Percentiles rank a stretch among this genome's conserved stretches.
Conservation (phyloP, 2,888 invertebrate species). For the Tinea semifulvella region DNA sequence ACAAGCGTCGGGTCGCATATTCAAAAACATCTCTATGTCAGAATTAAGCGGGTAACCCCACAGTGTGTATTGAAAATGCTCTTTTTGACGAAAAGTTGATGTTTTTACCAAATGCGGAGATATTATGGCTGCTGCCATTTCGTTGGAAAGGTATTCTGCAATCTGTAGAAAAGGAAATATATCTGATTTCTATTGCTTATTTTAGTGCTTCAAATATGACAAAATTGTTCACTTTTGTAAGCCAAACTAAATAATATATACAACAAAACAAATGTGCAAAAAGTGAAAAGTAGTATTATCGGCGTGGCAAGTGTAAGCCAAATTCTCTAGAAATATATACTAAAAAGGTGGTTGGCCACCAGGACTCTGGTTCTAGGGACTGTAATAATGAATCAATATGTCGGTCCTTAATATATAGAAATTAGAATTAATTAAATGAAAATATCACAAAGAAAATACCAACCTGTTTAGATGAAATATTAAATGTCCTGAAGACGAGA, state of each 20-base stretch:
- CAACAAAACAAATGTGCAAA: background rate
- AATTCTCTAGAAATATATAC: no score
- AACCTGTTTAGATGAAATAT: slow-evolving; percentile 54
- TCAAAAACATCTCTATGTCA: slow-evolving; percentile 66
- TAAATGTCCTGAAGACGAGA: slow-evolving; percentile 55
- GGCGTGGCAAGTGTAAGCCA: no score
- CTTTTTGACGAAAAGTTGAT: slow-evolving; percentile 57
- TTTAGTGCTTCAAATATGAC: no score
- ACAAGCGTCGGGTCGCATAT: slow-evolving; percentile 66
- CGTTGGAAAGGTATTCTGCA: slow-evolving; percentile 70
- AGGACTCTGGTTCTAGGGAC: no score
- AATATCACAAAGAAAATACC: no score
- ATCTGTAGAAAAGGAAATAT: slow-evolving; percentile 45
- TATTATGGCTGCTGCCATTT: slow-evolving; percentile 67
- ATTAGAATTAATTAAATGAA: no score
- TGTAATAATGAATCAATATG: no score
- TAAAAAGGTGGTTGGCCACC: no score
- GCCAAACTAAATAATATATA: background rate
- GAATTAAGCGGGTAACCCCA: slow-evolving; percentile 68
- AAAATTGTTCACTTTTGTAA: no score
- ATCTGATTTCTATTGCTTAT: no score
- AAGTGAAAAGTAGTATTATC: no score
- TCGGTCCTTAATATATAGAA: background rate
- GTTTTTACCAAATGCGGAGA: slow-evolving; percentile 57
- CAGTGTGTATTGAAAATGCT: slow-evolving; percentile 60